Evolutionary conservation across 2,113 vertebrate genomes (phyloP).

Genomic region (Engystomops pustulosus): DNA sequence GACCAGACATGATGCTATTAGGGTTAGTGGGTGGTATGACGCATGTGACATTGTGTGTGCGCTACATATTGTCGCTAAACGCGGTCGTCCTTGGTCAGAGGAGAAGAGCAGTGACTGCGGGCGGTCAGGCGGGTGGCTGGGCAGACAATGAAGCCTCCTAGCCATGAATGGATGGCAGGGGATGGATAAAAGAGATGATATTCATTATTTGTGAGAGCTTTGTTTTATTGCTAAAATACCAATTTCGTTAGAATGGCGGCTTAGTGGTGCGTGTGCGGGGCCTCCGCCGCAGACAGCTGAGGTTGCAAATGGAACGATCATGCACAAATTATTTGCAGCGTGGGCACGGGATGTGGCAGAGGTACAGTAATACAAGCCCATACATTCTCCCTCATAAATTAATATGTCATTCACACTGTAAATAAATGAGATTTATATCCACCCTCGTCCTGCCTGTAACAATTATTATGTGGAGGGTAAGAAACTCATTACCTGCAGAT

Average conservation of each 20-base stretch:
- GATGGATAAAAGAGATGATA: conserved; percentile 45
- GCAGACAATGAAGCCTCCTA: background rate
- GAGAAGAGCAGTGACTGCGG: background rate
- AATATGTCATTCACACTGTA: conserved; percentile 52
- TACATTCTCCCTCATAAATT: conserved; percentile 53
- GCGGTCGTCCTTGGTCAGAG: background rate
- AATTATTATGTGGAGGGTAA: conserved; percentile 41
- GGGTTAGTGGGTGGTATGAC: too few species aligned
- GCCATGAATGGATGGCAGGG: background rate
- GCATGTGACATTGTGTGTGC: too few species aligned
- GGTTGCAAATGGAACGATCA: conserved; percentile 18
- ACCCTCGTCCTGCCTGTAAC: background rate
- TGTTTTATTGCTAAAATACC: conserved; percentile 47
- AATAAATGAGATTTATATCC: conserved; percentile 52
- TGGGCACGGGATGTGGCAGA: background rate
- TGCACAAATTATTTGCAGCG: conserved; percentile 3
- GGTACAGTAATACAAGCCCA: conserved; percentile 1
- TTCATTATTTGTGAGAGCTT: conserved; percentile 30
- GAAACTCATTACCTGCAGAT: conserved; percentile 37
- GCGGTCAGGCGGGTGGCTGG: background rate
- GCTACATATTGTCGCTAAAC: background rate
- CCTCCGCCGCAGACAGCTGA: conserved; percentile 18
- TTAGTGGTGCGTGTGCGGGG: background rate
- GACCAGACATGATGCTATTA: too few species aligned
- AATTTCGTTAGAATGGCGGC: conserved; percentile 13